A percentile compares a stretch with the other conserved stretches of the same genome.
These are phyloP conservation scores for Oscheius sp. DNA, from an alignment of 2,888 invertebrate species.

Conservation along the genomic window DNA sequence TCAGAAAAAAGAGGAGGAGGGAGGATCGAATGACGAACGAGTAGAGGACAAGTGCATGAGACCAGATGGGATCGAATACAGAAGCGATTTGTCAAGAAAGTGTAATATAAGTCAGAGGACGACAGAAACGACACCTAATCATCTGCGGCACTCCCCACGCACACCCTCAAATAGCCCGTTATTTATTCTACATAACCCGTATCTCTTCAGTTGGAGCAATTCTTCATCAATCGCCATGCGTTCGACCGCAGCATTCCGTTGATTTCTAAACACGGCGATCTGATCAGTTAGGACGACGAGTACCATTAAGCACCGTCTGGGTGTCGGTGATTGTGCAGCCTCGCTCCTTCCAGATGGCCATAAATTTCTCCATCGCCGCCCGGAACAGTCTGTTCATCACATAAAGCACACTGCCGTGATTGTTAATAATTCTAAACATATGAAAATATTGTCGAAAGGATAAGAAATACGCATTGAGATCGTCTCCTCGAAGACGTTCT, in stretches of 20 bases:
- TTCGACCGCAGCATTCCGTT: constrained; percentile 13
- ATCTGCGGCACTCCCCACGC: too few relatives aligned
- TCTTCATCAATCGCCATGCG: constrained; percentile 15
- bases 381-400: constrained; percentile 25
- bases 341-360: constrained; percentile 19
- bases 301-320: constrained; percentile 30
- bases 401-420: constrained; percentile 10
- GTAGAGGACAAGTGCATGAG: too few relatives aligned
- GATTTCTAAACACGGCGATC: not conserved
- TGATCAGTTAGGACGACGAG: not conserved
- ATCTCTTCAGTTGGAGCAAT: not conserved
- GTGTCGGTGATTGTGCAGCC: constrained; percentile 30
- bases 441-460: not conserved
- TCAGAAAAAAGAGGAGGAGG: too few relatives aligned
- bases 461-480: constrained; percentile 44
- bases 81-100: too few relatives aligned
- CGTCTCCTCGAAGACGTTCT: constrained; percentile 40
- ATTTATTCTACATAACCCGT: not conserved
- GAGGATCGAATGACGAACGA: too few relatives aligned
- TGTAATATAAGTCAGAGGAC: too few relatives aligned
- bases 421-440: constrained; percentile 25
- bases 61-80: too few relatives aligned
- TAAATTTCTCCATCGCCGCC: constrained; percentile 2
- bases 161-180: too few relatives aligned
- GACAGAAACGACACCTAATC: too few relatives aligned